These are phyloP conservation scores for Melozone crissalis DNA, from an alignment of 2,113 vertebrate genomes.

Conservation along the genomic window DNA sequence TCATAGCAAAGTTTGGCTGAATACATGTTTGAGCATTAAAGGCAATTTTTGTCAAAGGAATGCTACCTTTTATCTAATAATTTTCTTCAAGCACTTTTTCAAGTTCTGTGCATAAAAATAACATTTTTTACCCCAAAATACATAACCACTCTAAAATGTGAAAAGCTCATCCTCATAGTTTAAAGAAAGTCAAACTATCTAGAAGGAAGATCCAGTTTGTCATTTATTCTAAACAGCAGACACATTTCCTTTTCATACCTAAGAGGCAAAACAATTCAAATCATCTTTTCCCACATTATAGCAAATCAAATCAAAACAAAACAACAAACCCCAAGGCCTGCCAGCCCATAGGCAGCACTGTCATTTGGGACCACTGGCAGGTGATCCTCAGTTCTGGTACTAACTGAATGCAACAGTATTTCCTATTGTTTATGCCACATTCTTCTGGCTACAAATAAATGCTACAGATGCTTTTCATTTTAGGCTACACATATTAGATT, in stretches of 20 bases:
- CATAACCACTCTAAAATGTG: neutral
- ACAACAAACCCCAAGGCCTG: neutral
- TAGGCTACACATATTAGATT: neutral
- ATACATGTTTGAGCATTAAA: neutral
- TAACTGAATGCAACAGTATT: neutral
- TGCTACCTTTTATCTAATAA: neutral
- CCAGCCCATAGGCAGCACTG: neutral
- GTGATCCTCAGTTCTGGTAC: neutral
- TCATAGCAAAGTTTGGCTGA: neutral
- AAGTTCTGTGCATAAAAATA: neutral
- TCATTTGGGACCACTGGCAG: neutral
- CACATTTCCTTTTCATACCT: neutral
- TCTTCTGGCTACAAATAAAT: neutral
- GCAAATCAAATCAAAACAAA: neutral
- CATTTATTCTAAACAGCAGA: slow-evolving; percentile 10
- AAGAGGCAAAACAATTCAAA: neutral
- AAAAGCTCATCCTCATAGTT: neutral
- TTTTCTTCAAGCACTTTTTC: neutral
- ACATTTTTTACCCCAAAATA: neutral
- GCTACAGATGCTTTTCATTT: neutral
- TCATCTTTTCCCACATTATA: neutral
- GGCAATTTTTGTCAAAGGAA: neutral
- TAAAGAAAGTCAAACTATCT: neutral
- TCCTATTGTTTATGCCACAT: neutral
- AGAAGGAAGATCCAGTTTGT: neutral